Conservation (phyloP, 2,797 vertebrate genomes). For the Fratercula arctica region DNA sequence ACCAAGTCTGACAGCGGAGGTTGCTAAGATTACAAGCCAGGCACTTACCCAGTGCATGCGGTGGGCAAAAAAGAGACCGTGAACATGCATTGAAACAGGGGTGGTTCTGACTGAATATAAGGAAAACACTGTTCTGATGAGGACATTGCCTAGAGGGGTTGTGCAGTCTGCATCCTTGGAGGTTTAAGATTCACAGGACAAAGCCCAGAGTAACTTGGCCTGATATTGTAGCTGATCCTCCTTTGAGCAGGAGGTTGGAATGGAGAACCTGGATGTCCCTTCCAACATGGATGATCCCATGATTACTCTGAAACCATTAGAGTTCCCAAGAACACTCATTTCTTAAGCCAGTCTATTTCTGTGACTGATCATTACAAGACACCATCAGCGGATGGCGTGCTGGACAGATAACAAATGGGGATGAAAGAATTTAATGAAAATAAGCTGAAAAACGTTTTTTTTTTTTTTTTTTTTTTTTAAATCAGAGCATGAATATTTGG, state of each 20-base stretch:
- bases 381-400: fast-evolving
- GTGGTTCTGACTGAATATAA: fast-evolving
- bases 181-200: neutral
- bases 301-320: neutral
- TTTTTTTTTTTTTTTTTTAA: neutral
- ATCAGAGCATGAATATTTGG: neutral
- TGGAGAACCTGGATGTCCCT: neutral
- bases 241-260: neutral
- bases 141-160: neutral
- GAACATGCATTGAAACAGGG: fast-evolving
- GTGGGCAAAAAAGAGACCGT: neutral
- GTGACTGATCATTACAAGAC: neutral
- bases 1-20: neutral
- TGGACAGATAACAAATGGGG: neutral
- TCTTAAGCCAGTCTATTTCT: neutral
- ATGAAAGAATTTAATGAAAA: neutral
- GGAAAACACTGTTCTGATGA: neutral
- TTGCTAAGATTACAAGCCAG: neutral
- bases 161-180: neutral
- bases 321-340: neutral
- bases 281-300: neutral
- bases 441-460: neutral
- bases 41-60: fast-evolving
- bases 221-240: neutral
- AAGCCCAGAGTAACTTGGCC: neutral